phyloP scores from a whole-genome alignment of 2,888 invertebrate genomes.

The Oscheius myriophilus region DNA sequence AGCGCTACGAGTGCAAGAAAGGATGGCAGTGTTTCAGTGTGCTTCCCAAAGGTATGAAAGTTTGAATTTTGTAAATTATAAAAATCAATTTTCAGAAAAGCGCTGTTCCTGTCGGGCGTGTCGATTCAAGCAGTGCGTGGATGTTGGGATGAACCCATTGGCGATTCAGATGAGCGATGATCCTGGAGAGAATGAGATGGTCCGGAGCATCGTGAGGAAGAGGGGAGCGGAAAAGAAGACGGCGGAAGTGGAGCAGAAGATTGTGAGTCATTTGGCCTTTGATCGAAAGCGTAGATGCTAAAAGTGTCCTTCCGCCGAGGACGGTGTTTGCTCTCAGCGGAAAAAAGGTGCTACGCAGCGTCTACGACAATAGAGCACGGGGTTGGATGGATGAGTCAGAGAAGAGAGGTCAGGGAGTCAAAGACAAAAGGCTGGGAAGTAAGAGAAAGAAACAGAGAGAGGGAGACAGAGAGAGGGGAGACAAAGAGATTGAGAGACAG shows the following conservation, averaged over 20 bases:
- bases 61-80: background rate
- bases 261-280: no score
- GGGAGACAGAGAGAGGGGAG: background rate
- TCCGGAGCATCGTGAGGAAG: constrained; percentile 14
- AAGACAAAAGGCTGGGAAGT: no score
- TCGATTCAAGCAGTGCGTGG: constrained; percentile 54
- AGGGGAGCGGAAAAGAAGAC: background rate
- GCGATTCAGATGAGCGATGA: constrained; percentile 21
- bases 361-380: no score
- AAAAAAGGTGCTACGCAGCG: no score
- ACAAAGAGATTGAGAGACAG: no score
- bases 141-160: constrained; percentile 54
- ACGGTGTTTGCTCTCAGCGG: no score
- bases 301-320: no score
- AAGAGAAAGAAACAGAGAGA: background rate
- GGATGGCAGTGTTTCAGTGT: constrained; percentile 52
- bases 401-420: no score
- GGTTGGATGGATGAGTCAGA: no score
- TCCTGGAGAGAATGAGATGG: constrained; percentile 11
- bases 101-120: constrained; percentile 59
- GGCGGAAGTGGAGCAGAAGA: no score
- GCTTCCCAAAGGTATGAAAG: constrained; percentile 41
- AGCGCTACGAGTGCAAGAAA: constrained; percentile 51
- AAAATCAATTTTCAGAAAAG: constrained; percentile 38
- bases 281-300: no score